Base-by-base conservation (phyloP, 2,888 invertebrate genomes). In the Antheraea assamensis region DNA sequence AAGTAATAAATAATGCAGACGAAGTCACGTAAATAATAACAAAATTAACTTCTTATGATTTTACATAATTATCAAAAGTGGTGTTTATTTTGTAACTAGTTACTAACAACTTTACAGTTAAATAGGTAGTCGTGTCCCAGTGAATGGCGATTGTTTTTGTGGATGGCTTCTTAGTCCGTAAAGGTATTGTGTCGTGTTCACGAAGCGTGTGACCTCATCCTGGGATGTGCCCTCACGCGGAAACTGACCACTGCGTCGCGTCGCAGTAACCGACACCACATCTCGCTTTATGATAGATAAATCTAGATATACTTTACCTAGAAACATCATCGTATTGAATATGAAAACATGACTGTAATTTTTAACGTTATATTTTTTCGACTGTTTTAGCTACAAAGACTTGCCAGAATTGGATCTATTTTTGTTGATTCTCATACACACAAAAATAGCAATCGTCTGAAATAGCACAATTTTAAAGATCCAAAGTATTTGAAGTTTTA, bases 201-300 rank as follows among this genome's bases (percentile, higher is more conserved):
- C 82, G 76, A 79, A 91, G 88, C 93, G 89, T 93, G 89, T 88
- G 87, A 90, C 90, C 89, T 88, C 88, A 87, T 88, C 88, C 86
- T 83, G 82, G 86, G 84, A 83, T 85, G 87, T 79, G 85, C 88
- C 88, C 83, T 88, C 84, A 87, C 83, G 89, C 90, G 92, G 88
- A 92, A 93, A 92, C 89, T 88, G 86, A 84, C 88, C 85, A 87
- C 86, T 85, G 82, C 84, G 83, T 86, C 83, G 84, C 82, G 84
- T 81, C 80, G 74, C 79, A 88, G 93, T 91, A 93, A 93, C 89
- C 84, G 78, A 93, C 87, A 93, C 93, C 91, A 76, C 82, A 81
- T 80, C 79, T 80, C 76, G 49, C n/a, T n/a, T n/a, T 52, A 61
- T 64, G 66, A 71, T 74, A 35, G 49, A 27, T 24, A 64, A 64